Percentiles rank a stretch among this genome's conserved stretches.
phyloP scores from a whole-genome alignment of 2,888 invertebrate species.

The Coleophora flavipennella region DNA sequence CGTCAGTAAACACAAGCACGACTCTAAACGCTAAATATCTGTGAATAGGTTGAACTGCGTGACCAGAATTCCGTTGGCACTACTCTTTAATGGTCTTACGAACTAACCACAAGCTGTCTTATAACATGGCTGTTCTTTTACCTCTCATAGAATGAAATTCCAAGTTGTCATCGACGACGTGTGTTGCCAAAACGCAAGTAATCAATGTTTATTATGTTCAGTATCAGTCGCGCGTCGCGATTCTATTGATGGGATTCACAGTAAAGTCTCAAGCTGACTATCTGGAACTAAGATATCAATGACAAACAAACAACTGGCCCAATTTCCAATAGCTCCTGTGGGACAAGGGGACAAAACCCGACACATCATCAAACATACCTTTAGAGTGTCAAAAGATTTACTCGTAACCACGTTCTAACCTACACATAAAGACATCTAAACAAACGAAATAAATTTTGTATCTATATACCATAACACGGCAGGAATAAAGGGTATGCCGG shows the following conservation, averaged over 20 bases:
- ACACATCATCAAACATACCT: slow-evolving; percentile 20
- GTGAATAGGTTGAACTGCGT: not conserved
- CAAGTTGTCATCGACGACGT: no score
- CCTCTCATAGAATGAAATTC: no score
- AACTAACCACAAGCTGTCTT: slow-evolving; percentile 7
- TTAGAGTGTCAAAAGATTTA: slow-evolving; percentile 45
- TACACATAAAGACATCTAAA: slow-evolving; percentile 40
- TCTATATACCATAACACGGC: slow-evolving; percentile 24
- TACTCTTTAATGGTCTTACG: slow-evolving; percentile 1
- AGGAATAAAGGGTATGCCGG: slow-evolving; percentile 46
- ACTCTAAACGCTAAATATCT: no score
- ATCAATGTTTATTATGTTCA: no score
- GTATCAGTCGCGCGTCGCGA: no score
- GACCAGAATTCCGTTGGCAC: not conserved
- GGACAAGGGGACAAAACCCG: slow-evolving; percentile 18
- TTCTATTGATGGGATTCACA: no score
- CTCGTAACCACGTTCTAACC: slow-evolving; percentile 26
- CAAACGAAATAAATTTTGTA: slow-evolving; percentile 44
- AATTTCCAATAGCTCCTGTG: slow-evolving; percentile 7
- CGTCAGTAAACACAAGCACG: not conserved
- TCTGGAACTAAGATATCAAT: not conserved
- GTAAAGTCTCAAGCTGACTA: no score
- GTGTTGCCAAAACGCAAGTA: no score
- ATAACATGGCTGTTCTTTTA: no score
- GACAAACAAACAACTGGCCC: slow-evolving; percentile 4